Evolutionary conservation across 2,888 invertebrate genomes (phyloP).

Genomic region (Hanleya hanleyi): DNA sequence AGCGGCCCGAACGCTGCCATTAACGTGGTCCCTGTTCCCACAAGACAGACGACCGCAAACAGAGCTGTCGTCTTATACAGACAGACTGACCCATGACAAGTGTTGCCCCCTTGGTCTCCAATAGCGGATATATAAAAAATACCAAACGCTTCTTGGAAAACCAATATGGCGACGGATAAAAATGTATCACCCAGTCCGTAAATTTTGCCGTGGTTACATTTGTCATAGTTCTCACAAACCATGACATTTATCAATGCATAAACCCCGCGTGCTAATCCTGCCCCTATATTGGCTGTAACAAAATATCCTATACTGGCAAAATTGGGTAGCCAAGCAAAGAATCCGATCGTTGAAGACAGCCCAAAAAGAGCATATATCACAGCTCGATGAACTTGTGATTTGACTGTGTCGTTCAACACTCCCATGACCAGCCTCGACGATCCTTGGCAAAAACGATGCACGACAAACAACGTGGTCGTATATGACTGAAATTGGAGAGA

Average conservation of each 20-base stretch:
- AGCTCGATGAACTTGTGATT: neutral
- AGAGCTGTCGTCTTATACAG: too few species aligned
- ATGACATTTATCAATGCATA: neutral
- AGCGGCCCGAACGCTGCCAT: too few species aligned
- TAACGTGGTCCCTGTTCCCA: too few species aligned
- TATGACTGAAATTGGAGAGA: neutral
- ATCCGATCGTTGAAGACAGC: neutral
- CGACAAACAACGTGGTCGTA: neutral
- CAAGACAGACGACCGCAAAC: too few species aligned
- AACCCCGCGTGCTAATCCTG: neutral
- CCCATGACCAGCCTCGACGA: neutral
- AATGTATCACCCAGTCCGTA: neutral
- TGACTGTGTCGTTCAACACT: neutral
- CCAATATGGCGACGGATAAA: neutral
- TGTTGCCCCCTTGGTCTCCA: neutral
- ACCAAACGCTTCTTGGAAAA: neutral
- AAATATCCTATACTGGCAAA: neutral
- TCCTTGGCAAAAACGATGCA: neutral
- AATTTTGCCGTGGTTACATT: neutral
- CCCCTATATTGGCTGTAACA: neutral
- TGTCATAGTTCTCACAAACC: neutral
- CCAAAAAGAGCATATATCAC: neutral
- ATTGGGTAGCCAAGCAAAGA: neutral
- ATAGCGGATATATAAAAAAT: neutral
- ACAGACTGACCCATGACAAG: slow-evolving; percentile 1